These are phyloP conservation scores for Xyrauchen texanus DNA, from an alignment of 2,113 vertebrate genomes.

Conservation along the genomic window DNA sequence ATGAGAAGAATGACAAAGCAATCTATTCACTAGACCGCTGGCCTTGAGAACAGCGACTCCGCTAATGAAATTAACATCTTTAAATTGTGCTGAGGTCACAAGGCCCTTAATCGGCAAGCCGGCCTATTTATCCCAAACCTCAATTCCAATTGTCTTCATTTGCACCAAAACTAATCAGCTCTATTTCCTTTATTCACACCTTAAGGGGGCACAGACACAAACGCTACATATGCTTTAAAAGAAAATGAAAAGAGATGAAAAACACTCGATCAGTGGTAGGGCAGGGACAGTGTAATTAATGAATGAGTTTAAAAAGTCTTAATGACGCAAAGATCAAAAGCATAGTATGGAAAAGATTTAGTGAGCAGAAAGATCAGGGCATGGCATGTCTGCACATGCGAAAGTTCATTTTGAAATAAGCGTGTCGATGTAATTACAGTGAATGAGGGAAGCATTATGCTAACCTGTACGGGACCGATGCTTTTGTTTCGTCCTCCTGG, in stretches of 20 bases:
- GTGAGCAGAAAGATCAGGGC: background rate
- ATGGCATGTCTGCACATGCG: background rate
- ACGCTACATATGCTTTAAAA: background rate
- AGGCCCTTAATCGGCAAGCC: background rate
- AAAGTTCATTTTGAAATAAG: background rate
- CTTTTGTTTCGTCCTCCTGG: conserved; percentile 98
- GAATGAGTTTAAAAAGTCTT: background rate
- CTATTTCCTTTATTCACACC: background rate
- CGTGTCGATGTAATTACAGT: background rate
- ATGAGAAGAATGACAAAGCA: conserved; percentile 51
- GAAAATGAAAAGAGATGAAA: background rate
- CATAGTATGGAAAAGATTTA: too few relatives aligned
- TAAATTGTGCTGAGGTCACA: conserved; percentile 2
- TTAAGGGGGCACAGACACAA: background rate
- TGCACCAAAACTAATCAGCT: conserved; percentile 12
- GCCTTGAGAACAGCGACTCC: conserved; percentile 44
- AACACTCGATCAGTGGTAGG: background rate
- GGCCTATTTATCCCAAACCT: background rate
- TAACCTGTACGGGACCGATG: conserved; percentile 98
- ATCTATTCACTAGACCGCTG: conserved; percentile 38
- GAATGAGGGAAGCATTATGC: conserved; percentile 16
- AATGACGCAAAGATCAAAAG: background rate
- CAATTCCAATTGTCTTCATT: background rate
- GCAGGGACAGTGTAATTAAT: background rate
- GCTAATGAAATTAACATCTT: conserved; percentile 48